Base-by-base conservation (phyloP, 37 sponge, comb jelly and placozoan genomes). In the Diacarnus erythraeanus region DNA sequence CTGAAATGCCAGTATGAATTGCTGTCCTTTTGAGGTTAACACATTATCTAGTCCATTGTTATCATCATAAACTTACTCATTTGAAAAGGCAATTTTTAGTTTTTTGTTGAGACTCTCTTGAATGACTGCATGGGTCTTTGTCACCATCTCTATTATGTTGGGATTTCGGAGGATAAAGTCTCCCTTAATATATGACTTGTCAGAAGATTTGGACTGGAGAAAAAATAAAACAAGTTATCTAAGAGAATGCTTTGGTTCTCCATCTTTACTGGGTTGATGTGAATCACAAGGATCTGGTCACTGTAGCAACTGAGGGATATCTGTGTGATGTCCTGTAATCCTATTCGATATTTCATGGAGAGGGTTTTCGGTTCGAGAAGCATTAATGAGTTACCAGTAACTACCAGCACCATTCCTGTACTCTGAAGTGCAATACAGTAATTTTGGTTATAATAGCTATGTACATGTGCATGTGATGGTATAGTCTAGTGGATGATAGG, bases 131-230 rank as follows among this genome's bases (percentile, higher is more conserved):
- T 76, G 77, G 29, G 74, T 38, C 74, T 95, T 95, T 21, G 95
- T 95, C 42, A 89, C 87, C 58, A 88, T 76, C 72, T 95, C 95
- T 39, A 95, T 75, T 38, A 85, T 75, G 51, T 88, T 83, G 1
- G 84, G 72, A 10, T 29, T 78, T n/a, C 75, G 57, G 5, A 95
- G 75, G 8, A 95, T 51, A 37, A 90, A 83, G 80, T 95, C 95
- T 63, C 95, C 95, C 72, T 95, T 95, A 2, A 74, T 31, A 59
- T 82, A 84, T 3, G 79, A 77, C 10, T 60, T 37, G 40, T 86
- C 81, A 25, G 65, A 30, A 0, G 75, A 59, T 39, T 75, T 74
- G 43, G 25, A 81, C 88, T 87, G 82, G 18, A 38, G 5, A 27
- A 20, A 27, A 42, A 35, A 23, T 35, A 67, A 38, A 43, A 60